A percentile compares a stretch with the other conserved stretches of the same genome.
phyloP scores from a whole-genome alignment of 1,140 invertebrate species.

The Drosophila punjabiensis region DNA sequence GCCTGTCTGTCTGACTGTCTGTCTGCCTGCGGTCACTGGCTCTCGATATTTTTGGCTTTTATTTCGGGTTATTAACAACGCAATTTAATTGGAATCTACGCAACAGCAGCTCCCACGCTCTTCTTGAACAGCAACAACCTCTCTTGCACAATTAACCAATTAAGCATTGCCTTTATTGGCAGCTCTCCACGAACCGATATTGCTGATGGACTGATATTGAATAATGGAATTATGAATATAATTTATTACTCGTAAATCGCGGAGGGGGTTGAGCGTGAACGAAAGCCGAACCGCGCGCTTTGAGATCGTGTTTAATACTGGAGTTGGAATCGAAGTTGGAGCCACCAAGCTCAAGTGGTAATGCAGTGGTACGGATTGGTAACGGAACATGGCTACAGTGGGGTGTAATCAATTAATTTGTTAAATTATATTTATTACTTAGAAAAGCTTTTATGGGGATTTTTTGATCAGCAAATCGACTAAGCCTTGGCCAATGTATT shows the following conservation, averaged over 20 bases:
- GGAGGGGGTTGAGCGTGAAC: background rate
- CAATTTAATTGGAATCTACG: conserved; percentile 63
- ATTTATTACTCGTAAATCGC: conserved; percentile 30
- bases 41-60: conserved; percentile 49
- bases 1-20: conserved; percentile 26
- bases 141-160: conserved; percentile 44
- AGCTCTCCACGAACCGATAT: conserved; percentile 12
- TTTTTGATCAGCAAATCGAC: background rate
- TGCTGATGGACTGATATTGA: conserved; percentile 37
- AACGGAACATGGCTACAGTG: conserved; percentile 32
- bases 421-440: background rate
- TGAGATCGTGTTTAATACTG: conserved; percentile 82
- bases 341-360: conserved; percentile 49
- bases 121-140: conserved; percentile 25
- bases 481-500: background rate
- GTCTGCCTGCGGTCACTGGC: conserved; percentile 66
- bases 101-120: conserved; percentile 64
- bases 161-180: conserved; percentile 39
- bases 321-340: conserved; percentile 64
- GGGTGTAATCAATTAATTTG: background rate
- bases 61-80: conserved; percentile 57
- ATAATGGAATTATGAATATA: conserved; percentile 24
- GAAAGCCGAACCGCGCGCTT: conserved; percentile 57
- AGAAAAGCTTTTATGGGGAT: no score
- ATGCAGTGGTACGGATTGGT: conserved; percentile 49